Base-by-base conservation (phyloP, 2,797 vertebrate genomes). In the Acrossocheilus fasciatus region DNA sequence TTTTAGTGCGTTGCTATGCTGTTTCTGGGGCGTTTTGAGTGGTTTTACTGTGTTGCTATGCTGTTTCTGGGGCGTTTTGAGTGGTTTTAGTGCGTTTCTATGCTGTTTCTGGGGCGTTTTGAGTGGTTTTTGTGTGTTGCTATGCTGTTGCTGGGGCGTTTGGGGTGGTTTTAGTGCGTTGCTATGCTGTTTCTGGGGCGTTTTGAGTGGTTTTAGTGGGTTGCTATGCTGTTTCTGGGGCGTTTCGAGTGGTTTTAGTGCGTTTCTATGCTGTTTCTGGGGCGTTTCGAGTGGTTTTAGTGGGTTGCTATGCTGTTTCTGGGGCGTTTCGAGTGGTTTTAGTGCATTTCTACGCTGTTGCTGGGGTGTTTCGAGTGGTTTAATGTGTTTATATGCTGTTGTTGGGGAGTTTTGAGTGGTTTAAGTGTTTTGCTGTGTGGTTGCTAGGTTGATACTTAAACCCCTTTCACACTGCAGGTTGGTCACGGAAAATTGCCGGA, bases 61-160 rank as follows among this genome's bases (percentile, higher is more conserved):
- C 6, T 7, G 17, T 7, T 59, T 8, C 23, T 59, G 20, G 8
- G 1, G 2, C 3, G 4, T 11, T 59, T 59, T 4, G 3, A n/a
- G 57, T 26, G 7, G 57, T 59, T n/a, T 20, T 59, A 26, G 10
- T n/a, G 23, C 0, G 0, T 59, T 59, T 23, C 23, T n/a, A 59
- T n/a, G 3, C 0, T 4, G 3, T 62, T 62, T 4, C 3, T 62
- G 10, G 23, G 52, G 20, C 0, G 6, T 9, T 9, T 57, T 1
- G 54, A 23, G 8, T 9, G 7, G 54, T 23, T 57, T 57, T 20
- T 8, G 2, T 8, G 6, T 7, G 1, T 20, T 20, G 18, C 23
- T 59, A n/a, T 59, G 23, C 6, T 17, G 17, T 52, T 18, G 20
- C 23, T 59, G 57, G 20, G 43, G 57, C 3, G 3, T 59, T 39